phyloP scores from a whole-genome alignment of 2,888 invertebrate genomes.

The Onthophagus sagittarius region DNA sequence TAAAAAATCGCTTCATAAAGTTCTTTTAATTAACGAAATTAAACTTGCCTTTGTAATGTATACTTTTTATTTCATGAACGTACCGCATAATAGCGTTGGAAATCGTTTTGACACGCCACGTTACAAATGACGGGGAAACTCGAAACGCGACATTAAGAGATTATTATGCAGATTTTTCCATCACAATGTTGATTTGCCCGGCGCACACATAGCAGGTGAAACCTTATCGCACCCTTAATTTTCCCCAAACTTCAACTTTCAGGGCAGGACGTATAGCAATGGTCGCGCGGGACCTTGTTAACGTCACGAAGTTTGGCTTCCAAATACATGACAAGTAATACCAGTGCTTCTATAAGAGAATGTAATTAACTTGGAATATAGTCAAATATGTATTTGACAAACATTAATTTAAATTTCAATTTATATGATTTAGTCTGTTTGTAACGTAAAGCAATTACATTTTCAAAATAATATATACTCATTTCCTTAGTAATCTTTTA shows the following conservation, averaged over 20 bases:
- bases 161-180: slow-evolving; percentile 35
- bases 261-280: neutral
- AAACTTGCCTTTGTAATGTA: neutral
- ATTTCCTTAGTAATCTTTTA: too few species aligned
- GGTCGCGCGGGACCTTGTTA: neutral
- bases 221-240: neutral
- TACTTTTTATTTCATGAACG: neutral
- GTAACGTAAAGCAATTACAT: too few species aligned
- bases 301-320: neutral
- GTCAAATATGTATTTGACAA: neutral
- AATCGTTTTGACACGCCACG: slow-evolving; percentile 21
- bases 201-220: neutral
- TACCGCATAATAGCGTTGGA: neutral
- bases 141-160: slow-evolving; percentile 30
- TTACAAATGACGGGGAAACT: slow-evolving; percentile 33
- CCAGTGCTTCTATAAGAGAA: neutral
- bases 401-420: neutral
- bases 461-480: too few species aligned
- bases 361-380: neutral
- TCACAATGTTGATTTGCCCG: neutral
- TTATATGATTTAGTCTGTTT: neutral
- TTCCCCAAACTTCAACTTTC: neutral
- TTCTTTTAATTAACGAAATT: too few species aligned
- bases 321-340: neutral
- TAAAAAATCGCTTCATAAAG: neutral